These are phyloP conservation scores for Drosophila quadrilineata DNA, from an alignment of 1,140 invertebrate species.

Conservation along the genomic window DNA sequence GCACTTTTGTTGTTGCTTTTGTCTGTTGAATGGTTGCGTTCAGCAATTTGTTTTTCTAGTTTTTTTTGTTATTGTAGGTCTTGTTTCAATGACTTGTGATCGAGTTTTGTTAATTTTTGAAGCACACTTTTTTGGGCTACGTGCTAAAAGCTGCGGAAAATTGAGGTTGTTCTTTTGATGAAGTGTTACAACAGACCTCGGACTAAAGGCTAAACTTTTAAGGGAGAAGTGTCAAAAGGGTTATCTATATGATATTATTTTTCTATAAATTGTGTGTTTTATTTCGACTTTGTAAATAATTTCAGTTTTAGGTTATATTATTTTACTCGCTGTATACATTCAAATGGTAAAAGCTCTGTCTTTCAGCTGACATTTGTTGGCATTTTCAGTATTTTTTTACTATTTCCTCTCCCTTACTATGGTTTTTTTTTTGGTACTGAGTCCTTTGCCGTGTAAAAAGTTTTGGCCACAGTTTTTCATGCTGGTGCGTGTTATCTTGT, in stretches of 20 bases:
- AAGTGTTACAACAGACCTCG: background rate
- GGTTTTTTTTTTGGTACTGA: constrained; percentile 11
- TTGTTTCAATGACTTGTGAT: constrained; percentile 57
- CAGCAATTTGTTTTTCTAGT: no score
- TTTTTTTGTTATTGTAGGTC: no score
- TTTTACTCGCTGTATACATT: no score
- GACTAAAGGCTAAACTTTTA: no score
- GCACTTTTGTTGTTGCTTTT: constrained; percentile 21
- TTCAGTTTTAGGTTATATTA: no score
- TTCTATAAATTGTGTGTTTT: no score
- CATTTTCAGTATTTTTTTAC: background rate
- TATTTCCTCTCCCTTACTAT: background rate
- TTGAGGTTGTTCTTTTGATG: constrained; percentile 1
- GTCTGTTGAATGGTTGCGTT: constrained; percentile 27
- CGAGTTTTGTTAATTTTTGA: constrained; percentile 65
- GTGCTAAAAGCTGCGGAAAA: constrained; percentile 18
- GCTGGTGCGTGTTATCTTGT: constrained; percentile 78
- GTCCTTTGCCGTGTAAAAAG: constrained; percentile 48
- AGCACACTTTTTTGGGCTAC: constrained; percentile 36
- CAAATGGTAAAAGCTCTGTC: background rate
- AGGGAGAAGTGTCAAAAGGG: no score
- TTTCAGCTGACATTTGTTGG: background rate
- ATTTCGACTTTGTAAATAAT: no score
- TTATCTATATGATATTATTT: no score
- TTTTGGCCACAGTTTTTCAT: constrained; percentile 76